Evolutionary conservation across 2,888 invertebrate species (phyloP).

Genomic region (Drosophila hawaiiensis): DNA sequence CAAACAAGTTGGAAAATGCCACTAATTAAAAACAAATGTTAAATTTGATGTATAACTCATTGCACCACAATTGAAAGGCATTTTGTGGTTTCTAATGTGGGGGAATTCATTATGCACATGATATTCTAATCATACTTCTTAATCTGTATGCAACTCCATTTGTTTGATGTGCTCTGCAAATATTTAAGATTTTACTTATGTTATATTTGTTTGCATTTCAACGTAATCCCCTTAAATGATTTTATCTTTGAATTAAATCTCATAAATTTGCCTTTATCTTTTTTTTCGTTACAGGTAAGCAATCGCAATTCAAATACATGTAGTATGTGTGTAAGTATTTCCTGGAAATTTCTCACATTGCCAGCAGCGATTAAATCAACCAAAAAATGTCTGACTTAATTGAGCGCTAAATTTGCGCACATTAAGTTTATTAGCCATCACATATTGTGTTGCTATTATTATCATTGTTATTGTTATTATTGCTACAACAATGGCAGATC

Average conservation of each 20-base stretch:
- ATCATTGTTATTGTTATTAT: conserved; percentile 49
- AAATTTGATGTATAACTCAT: background rate
- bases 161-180: background rate
- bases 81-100: background rate
- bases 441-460: conserved; percentile 59
- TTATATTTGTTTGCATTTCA: background rate
- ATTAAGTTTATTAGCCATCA: conserved; percentile 70
- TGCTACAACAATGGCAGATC: conserved; percentile 37
- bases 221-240: background rate
- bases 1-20: conserved; percentile 21
- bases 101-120: background rate
- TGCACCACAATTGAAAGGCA: background rate
- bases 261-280: background rate
- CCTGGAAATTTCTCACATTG: conserved; percentile 15
- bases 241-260: background rate
- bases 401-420: conserved; percentile 69
- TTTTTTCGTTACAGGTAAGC: conserved; percentile 48
- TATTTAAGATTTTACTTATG: background rate
- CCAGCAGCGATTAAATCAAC: conserved; percentile 45
- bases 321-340: conserved; percentile 27
- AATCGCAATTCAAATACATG: background rate
- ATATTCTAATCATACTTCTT: background rate
- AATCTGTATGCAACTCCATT: background rate
- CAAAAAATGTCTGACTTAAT: conserved; percentile 53
- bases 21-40: conserved; percentile 26